Conservation (phyloP, 2,888 invertebrate genomes). For the Mycalesis mineus region DNA sequence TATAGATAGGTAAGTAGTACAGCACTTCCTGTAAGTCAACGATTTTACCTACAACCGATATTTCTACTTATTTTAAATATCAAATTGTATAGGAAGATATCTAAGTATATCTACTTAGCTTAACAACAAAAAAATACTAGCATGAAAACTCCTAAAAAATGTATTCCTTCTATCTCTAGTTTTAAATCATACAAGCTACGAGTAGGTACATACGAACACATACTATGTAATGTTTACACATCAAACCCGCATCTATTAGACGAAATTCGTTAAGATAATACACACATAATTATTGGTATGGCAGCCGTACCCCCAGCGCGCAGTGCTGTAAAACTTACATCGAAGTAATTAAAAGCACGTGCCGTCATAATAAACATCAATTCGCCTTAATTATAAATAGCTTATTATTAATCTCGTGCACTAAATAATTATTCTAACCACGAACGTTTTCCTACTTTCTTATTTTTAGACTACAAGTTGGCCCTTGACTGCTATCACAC, state of each 20-base stretch:
- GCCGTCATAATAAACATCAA: conserved; percentile 27
- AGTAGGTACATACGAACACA: background rate
- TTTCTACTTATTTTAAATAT: no score
- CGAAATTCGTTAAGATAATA: conserved; percentile 16
- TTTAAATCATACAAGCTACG: no score
- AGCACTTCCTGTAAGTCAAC: no score
- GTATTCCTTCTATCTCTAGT: no score
- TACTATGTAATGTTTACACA: conserved; percentile 11
- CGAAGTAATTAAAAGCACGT: conserved; percentile 31
- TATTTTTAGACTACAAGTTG: no score
- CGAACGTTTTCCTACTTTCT: background rate
- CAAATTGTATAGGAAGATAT: no score
- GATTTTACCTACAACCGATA: no score
- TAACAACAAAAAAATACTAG: no score
- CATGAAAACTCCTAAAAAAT: no score
- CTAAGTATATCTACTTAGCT: no score
- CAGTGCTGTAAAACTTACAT: conserved; percentile 9
- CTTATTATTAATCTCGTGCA: background rate
- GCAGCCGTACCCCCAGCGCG: conserved; percentile 25
- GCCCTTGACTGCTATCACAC: no score
- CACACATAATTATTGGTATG: conserved; percentile 6
- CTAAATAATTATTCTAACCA: background rate
- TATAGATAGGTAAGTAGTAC: no score
- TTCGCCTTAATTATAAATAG: conserved; percentile 11
- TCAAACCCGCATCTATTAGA: conserved; percentile 20